phyloP scores from a whole-genome alignment of 1,140 invertebrate genomes.

The Apis mellifera region DNA sequence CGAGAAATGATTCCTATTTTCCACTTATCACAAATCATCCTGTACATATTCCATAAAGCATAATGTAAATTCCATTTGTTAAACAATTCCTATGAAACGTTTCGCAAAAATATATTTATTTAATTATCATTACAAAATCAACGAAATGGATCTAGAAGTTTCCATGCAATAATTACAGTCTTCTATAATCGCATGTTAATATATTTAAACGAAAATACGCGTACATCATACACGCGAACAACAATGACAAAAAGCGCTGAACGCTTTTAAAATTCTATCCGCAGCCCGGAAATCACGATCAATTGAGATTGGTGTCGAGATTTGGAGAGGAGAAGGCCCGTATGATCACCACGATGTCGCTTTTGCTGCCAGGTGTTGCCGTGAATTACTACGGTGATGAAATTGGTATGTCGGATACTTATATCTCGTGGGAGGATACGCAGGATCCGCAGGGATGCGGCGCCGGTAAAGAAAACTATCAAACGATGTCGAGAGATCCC shows the following conservation, averaged over 20 bases:
- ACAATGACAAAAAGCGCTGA: background rate
- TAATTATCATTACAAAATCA: too few relatives aligned
- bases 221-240: too few relatives aligned
- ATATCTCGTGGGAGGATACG: slow-evolving; percentile 72
- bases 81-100: too few relatives aligned
- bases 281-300: slow-evolving; percentile 87
- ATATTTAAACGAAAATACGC: too few relatives aligned
- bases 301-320: slow-evolving; percentile 82
- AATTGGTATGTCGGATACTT: slow-evolving; percentile 84
- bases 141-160: too few relatives aligned
- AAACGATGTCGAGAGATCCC: slow-evolving; percentile 81
- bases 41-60: too few relatives aligned
- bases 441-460: slow-evolving; percentile 70
- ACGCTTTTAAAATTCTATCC: slow-evolving; percentile 20
- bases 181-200: too few relatives aligned
- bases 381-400: slow-evolving; percentile 90
- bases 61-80: too few relatives aligned
- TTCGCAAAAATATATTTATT: too few relatives aligned
- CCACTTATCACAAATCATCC: too few relatives aligned
- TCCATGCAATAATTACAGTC: too few relatives aligned
- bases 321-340: slow-evolving; percentile 84
- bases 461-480: slow-evolving; percentile 71
- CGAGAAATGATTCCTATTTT: too few relatives aligned
- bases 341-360: slow-evolving; percentile 85
- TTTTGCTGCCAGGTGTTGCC: slow-evolving; percentile 87